Conservation (phyloP, 1,140 invertebrate species). For the Drosophila trapezifrons region DNA sequence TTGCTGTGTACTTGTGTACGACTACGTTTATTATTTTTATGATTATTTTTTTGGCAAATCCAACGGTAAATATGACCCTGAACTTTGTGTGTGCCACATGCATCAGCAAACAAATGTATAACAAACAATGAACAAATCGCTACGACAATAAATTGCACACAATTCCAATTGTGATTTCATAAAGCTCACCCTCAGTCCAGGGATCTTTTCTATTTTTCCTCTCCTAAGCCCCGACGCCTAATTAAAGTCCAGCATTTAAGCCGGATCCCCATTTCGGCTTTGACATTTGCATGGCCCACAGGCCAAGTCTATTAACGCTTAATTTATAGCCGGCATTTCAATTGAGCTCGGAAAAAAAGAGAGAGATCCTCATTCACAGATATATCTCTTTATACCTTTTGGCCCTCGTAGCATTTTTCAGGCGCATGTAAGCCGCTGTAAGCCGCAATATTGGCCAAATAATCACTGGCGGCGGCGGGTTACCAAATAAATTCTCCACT, state of each 20-base stretch:
- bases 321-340: conserved; percentile 58
- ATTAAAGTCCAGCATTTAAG: conserved; percentile 33
- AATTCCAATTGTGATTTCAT: conserved; percentile 47
- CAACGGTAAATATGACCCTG: conserved; percentile 60
- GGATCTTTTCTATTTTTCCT: not conserved
- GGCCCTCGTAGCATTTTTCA: conserved; percentile 26
- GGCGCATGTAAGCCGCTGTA: conserved; percentile 42
- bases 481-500: conserved; percentile 25
- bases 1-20: conserved; percentile 24
- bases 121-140: conserved; percentile 40
- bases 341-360: conserved; percentile 12
- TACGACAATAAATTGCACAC: conserved; percentile 34
- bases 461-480: conserved; percentile 28
- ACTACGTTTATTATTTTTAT: conserved; percentile 4
- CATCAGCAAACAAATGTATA: conserved; percentile 45
- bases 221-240: conserved; percentile 4
- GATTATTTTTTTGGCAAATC: conserved; percentile 46
- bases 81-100: conserved; percentile 52
- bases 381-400: conserved; percentile 33
- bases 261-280: conserved; percentile 23
- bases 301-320: conserved; percentile 60
- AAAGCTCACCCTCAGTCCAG: conserved; percentile 8
- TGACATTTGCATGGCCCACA: conserved; percentile 55
- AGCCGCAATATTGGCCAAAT: conserved; percentile 53
- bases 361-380: conserved; percentile 10